Conservation (phyloP, 2,113 vertebrate genomes). For the Odontesthes bonariensis region DNA sequence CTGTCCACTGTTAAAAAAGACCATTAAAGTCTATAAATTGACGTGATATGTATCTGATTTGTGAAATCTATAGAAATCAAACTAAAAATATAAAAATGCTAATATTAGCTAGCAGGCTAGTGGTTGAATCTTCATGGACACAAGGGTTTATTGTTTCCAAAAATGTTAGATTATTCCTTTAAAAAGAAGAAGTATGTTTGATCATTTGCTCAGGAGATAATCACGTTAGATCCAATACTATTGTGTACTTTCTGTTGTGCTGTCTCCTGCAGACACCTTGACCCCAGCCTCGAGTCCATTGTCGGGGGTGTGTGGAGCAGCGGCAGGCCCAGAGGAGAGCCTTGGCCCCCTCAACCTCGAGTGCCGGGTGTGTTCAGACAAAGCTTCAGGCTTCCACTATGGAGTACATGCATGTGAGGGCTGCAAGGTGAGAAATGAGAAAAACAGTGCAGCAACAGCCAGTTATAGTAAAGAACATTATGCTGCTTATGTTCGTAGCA, state of each 20-base stretch:
- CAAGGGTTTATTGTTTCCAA: too few species aligned
- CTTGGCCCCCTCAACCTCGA: slow-evolving; percentile 87
- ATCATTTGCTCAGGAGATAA: not conserved
- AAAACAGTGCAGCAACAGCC: not conserved
- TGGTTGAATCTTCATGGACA: too few species aligned
- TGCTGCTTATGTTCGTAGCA: not conserved
- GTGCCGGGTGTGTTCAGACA: slow-evolving; percentile 95
- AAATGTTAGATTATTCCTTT: too few species aligned
- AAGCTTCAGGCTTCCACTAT: slow-evolving; percentile 97
- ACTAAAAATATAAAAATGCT: too few species aligned
- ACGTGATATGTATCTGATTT: too few species aligned
- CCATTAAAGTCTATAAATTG: too few species aligned
- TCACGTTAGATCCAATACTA: not conserved
- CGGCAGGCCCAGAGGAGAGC: slow-evolving; percentile 74
- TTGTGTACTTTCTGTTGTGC: not conserved
- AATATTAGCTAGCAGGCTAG: too few species aligned
- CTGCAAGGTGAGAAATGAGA: slow-evolving; percentile 90
- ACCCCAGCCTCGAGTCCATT: slow-evolving; percentile 95
- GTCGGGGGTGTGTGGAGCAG: slow-evolving; percentile 77
- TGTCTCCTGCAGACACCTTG: slow-evolving; percentile 84
- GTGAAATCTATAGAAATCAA: too few species aligned
- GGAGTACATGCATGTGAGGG: slow-evolving; percentile 99
- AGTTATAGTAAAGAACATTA: not conserved
- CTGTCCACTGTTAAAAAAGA: too few species aligned
- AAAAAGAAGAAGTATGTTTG: too few species aligned